Evolutionary conservation across 2,797 vertebrate genomes (phyloP).

Genomic region (Lithobates sylvaticus): DNA sequence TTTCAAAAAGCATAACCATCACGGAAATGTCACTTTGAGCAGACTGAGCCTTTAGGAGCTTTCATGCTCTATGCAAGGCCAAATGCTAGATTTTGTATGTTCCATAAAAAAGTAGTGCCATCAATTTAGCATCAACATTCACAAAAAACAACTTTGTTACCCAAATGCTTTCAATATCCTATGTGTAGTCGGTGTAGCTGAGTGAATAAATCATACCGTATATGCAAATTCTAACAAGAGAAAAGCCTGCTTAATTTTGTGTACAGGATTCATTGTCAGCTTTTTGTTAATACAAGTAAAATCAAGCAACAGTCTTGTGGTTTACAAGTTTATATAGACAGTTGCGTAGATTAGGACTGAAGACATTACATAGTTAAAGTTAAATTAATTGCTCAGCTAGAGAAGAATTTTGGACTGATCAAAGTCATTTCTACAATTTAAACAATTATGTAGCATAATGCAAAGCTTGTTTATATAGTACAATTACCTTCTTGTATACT

Average conservation of each 20-base stretch:
- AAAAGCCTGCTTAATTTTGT: conserved; percentile 16
- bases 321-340: conserved; percentile 45
- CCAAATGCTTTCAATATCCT: background rate
- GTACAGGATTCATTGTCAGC: conserved; percentile 1
- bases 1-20: too few species aligned
- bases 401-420: conserved; percentile 47
- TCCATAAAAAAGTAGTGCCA: background rate
- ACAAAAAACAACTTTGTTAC: too few species aligned
- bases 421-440: conserved; percentile 39
- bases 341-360: conserved; percentile 40
- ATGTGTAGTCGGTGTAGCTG: background rate
- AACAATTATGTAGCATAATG: conserved; percentile 48
- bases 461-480: conserved; percentile 48
- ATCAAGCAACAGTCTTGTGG: conserved; percentile 46
- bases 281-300: conserved; percentile 22
- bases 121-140: background rate
- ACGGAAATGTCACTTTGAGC: too few species aligned
- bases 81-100: background rate
- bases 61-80: background rate
- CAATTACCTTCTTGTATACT: conserved; percentile 55
- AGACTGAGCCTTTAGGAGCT: background rate
- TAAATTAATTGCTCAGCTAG: conserved; percentile 50
- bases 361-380: conserved; percentile 50
- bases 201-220: background rate
- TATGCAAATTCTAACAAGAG: conserved; percentile 1